These are phyloP conservation scores for Eupithecia subfuscata DNA, from an alignment of 2,888 invertebrate genomes.

Conservation along the genomic window DNA sequence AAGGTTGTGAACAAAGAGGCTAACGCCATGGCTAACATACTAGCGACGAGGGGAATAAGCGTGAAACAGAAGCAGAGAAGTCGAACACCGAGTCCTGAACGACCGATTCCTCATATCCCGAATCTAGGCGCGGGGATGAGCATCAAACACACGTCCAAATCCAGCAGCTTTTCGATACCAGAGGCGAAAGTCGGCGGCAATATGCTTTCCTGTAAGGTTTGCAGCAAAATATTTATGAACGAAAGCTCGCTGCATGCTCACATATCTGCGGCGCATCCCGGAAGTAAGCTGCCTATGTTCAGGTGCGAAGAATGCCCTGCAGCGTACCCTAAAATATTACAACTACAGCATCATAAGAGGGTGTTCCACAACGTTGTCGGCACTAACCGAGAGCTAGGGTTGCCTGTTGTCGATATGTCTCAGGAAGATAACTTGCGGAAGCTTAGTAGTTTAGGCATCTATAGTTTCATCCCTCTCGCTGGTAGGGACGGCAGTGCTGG, in stretches of 20 bases:
- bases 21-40: slow-evolving; percentile 89
- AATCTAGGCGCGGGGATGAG: slow-evolving; percentile 79
- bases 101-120: slow-evolving; percentile 75
- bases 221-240: slow-evolving; percentile 78
- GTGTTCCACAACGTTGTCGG: slow-evolving; percentile 78
- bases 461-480: slow-evolving; percentile 89
- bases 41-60: slow-evolving; percentile 91
- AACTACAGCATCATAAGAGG: slow-evolving; percentile 85
- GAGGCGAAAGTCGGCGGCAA: slow-evolving; percentile 74
- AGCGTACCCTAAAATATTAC: slow-evolving; percentile 88
- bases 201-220: slow-evolving; percentile 73
- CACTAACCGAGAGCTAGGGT: slow-evolving; percentile 85
- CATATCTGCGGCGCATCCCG: slow-evolving; percentile 73
- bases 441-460: slow-evolving; percentile 87
- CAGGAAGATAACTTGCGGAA: slow-evolving; percentile 87
- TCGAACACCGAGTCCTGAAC: slow-evolving; percentile 74
- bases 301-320: slow-evolving; percentile 89
- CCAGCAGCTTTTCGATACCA: slow-evolving; percentile 74
- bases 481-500: slow-evolving; percentile 85
- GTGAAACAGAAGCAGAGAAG: slow-evolving; percentile 87
- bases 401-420: slow-evolving; percentile 89
- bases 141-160: slow-evolving; percentile 81
- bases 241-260: slow-evolving; percentile 69
- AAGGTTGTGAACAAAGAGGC: slow-evolving; percentile 87
- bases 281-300: slow-evolving; percentile 72